These are phyloP conservation scores for Cephonodes hylas DNA, from an alignment of 2,888 invertebrate species.

Conservation along the genomic window DNA sequence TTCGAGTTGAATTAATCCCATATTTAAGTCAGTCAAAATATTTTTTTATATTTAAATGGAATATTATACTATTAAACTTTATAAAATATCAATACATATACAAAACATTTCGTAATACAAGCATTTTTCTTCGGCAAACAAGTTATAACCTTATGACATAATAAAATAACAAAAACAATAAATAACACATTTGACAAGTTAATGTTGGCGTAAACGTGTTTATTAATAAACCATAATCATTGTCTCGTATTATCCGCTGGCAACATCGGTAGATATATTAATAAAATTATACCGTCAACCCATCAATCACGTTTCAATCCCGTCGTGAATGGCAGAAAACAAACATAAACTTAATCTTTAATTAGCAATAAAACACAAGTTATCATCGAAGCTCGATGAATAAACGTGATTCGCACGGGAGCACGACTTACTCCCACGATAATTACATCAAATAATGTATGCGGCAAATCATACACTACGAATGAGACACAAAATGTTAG, in stretches of 20 bases:
- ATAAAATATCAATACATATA: no score
- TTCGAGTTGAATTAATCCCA: no score
- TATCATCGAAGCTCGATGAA: constrained; percentile 44
- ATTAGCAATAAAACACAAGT: constrained; percentile 18
- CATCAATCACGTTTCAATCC: background rate
- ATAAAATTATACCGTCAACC: background rate
- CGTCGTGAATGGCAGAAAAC: background rate
- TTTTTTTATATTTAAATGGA: no score
- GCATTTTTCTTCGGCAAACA: no score
- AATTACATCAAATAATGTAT: constrained; percentile 70
- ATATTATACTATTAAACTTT: no score
- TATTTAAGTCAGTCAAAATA: no score
- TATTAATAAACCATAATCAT: background rate
- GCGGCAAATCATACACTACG: constrained; percentile 74
- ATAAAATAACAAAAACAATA: no score
- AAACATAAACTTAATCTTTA: background rate
- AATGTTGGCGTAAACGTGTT: background rate
- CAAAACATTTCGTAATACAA: no score
- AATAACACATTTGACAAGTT: background rate
- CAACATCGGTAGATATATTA: background rate
- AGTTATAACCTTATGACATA: no score
- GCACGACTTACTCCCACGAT: constrained; percentile 64
- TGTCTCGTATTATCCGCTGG: background rate
- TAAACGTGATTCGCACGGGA: constrained; percentile 57
- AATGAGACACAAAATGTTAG: constrained; percentile 77